Percentiles rank a stretch among this genome's conserved stretches.
Evolutionary conservation across 2,113 vertebrate species (phyloP).

Genomic region (Sclerurus mexicanus): DNA sequence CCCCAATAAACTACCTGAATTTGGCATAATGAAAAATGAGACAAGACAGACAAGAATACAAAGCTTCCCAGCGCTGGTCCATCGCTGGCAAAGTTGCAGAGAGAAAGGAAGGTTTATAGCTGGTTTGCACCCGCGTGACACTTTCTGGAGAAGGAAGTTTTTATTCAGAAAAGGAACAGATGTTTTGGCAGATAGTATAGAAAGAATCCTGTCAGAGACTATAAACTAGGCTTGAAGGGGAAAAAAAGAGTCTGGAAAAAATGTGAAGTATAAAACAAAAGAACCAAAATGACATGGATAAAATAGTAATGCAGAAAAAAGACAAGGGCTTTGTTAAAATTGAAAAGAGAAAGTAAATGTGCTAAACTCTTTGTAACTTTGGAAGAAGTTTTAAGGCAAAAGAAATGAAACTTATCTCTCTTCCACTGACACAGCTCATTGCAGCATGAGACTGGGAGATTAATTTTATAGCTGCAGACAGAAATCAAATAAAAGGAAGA

Average conservation of each 20-base stretch:
- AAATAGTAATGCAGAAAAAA: slow-evolving; percentile 58
- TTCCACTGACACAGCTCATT: slow-evolving; percentile 56
- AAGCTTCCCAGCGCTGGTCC: background rate
- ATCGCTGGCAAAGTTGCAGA: background rate
- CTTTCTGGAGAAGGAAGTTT: slow-evolving; percentile 66
- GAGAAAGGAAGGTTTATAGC: slow-evolving; percentile 51
- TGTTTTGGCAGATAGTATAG: slow-evolving; percentile 74
- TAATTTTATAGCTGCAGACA: slow-evolving; percentile 64
- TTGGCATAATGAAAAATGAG: slow-evolving; percentile 11
- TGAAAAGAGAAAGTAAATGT: slow-evolving; percentile 46
- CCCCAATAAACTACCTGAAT: background rate
- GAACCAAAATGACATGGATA: slow-evolving; percentile 61
- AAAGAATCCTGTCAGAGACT: slow-evolving; percentile 69
- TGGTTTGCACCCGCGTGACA: slow-evolving; percentile 47
- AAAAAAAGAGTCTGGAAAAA: slow-evolving; percentile 45
- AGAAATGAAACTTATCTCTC: slow-evolving; percentile 48
- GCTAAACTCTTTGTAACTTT: slow-evolving; percentile 52
- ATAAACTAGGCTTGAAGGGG: slow-evolving; percentile 67
- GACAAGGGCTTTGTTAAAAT: slow-evolving; percentile 57
- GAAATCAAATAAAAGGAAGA: slow-evolving; percentile 65
- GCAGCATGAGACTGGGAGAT: slow-evolving; percentile 35
- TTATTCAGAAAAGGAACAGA: slow-evolving; percentile 72
- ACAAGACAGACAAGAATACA: background rate
- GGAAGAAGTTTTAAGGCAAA: slow-evolving; percentile 42
- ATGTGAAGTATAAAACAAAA: slow-evolving; percentile 68